These are phyloP conservation scores for Nycteola revayana DNA, from an alignment of 2,888 invertebrate genomes.

Conservation along the genomic window DNA sequence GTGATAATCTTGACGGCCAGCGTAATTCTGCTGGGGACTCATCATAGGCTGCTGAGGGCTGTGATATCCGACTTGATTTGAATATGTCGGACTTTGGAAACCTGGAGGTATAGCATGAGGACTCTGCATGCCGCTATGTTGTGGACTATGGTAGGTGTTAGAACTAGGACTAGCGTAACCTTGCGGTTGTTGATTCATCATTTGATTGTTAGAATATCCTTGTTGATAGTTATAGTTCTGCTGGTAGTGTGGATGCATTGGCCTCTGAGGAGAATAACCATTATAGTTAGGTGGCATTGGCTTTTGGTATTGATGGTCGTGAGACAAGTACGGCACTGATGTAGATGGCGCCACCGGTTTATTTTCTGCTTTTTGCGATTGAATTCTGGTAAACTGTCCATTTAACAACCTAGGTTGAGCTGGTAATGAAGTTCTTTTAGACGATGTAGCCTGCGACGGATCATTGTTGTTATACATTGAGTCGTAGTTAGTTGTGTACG, in stretches of 20 bases:
- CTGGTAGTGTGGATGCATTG: conserved; percentile 63
- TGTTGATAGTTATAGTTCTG: conserved; percentile 69
- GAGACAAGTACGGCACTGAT: conserved; percentile 62
- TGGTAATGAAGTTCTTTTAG: conserved; percentile 65
- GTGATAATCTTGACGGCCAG: conserved; percentile 62
- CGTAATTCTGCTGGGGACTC: conserved; percentile 67
- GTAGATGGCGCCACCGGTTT: conserved; percentile 45
- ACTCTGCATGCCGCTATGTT: conserved; percentile 67
- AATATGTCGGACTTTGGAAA: conserved; percentile 70
- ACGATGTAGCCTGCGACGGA: conserved; percentile 53
- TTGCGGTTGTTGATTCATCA: conserved; percentile 55
- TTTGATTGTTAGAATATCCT: conserved; percentile 59
- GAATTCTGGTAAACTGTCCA: conserved; percentile 66
- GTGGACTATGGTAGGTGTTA: conserved; percentile 66
- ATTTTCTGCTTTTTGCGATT: conserved; percentile 51
- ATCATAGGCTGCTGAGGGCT: conserved; percentile 68
- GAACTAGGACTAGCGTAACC: conserved; percentile 65
- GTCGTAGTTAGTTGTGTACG: conserved; percentile 71
- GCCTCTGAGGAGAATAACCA: conserved; percentile 65
- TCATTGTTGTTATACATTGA: conserved; percentile 74
- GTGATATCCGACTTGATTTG: conserved; percentile 65
- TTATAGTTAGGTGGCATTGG: conserved; percentile 55
- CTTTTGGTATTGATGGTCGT: conserved; percentile 77
- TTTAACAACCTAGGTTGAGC: conserved; percentile 59
- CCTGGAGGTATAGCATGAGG: conserved; percentile 66